Base-by-base conservation (phyloP, 1,140 invertebrate species). In the Bradynema listronoti region DNA sequence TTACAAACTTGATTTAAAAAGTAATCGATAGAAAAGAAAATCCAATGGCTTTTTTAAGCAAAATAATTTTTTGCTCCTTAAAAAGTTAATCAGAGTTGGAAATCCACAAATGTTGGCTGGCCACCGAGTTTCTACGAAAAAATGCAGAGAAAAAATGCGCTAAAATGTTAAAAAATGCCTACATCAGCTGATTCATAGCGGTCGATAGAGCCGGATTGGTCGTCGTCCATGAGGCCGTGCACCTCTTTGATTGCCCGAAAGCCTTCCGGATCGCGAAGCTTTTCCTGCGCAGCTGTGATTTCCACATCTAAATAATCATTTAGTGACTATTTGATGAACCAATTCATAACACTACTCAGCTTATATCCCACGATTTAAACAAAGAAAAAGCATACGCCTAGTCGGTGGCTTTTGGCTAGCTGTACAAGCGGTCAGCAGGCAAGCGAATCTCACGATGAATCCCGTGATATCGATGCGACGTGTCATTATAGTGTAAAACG, bases 181-280 rank as follows among this genome's bases (percentile, higher is more conserved):
- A 82, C 81, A 73, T 81, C 81, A 27, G 79, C 74, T 33, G 80
- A 81, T 60, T 82, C 81, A 34, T 69, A 71, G 47, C 78, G 71
- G 63, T 82, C 81, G 39, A 82, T 78, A 56, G 79, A 79, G 30
- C 81, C 81, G 63, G 80, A 80, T 33, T 80, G 69, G 63, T 82
- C 81, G 70, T 82, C 81, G 58, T 82, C 81, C 62, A 82, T 77
- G 51, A 80, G 65, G 27, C 61, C 51, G 63, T 82, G 81, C 27
- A 82, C 65, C 11, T 71, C 69, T 25, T 63, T 57, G 14, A 82
- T 81, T 30, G 81, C 80, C 30, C 74, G 75, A 41, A 71, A 80
- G 6, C 79, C 79, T 6, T 75, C 65, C 19, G 64, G 64, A 56
- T 82, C 81, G 19, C 73, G 64, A 7, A 70, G 16, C 33, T 77